phyloP scores from a whole-genome alignment of 2,797 vertebrate genomes.

The Mus minutoides region DNA sequence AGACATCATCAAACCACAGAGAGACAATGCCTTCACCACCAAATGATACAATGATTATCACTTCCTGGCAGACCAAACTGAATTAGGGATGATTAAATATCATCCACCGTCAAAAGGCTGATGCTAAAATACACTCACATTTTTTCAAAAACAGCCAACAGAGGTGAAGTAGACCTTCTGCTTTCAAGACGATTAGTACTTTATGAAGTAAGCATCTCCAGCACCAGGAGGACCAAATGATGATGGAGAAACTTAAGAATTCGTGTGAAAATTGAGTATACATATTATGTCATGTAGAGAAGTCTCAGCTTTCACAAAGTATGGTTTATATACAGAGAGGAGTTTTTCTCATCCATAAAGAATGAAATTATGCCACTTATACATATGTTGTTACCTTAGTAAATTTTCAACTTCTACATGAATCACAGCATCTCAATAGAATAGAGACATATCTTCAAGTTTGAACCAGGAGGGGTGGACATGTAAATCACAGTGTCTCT shows the following conservation, averaged over 20 bases:
- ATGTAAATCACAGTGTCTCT: not conserved
- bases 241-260: not conserved
- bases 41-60: not conserved
- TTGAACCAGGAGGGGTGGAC: not conserved
- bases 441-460: not conserved
- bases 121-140: not conserved
- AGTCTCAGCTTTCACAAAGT: not conserved
- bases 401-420: not conserved
- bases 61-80: not conserved
- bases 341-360: not conserved
- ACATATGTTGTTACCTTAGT: not conserved
- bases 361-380: not conserved
- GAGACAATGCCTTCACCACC: not conserved
- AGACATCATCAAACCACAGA: conserved; percentile 5
- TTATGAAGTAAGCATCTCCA: not conserved
- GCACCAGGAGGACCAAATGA: not conserved
- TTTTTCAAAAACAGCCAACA: not conserved
- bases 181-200: not conserved
- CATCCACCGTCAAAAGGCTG: not conserved
- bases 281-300: not conserved
- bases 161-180: not conserved
- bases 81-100: conserved; percentile 29
- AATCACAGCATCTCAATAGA: not conserved
- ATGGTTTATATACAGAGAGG: not conserved
- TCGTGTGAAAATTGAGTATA: not conserved